phyloP scores from a whole-genome alignment of 2,113 vertebrate species.

The Herpailurus yagouaroundi region DNA sequence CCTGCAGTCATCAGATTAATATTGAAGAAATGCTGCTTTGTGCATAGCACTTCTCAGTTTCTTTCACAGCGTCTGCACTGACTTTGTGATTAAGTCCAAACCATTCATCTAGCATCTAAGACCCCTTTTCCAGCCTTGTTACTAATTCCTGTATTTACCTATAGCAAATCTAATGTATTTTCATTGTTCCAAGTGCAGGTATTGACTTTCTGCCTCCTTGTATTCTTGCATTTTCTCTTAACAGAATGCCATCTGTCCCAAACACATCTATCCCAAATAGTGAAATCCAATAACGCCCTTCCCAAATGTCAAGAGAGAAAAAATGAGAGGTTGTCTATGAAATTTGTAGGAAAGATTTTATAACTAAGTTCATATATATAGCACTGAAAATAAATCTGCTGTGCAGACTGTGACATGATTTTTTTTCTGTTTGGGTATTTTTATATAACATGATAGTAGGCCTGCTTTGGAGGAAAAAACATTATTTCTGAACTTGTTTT shows the following conservation, averaged over 20 bases:
- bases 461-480: background rate
- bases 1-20: background rate
- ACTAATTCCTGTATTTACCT: background rate
- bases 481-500: background rate
- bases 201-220: background rate
- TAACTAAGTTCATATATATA: background rate
- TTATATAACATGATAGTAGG: constrained; percentile 26
- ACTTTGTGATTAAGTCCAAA: background rate
- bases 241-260: background rate
- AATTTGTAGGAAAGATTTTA: background rate
- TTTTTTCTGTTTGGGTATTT: background rate
- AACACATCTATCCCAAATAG: background rate
- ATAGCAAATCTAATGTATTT: background rate
- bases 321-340: background rate
- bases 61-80: background rate
- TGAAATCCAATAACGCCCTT: background rate
- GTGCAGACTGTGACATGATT: background rate
- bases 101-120: background rate
- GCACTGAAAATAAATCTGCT: background rate
- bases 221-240: constrained; percentile 31
- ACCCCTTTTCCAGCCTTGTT: background rate
- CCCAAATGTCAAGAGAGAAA: background rate
- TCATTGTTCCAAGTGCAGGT: background rate
- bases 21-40: background rate
- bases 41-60: background rate